Base-by-base conservation (phyloP, 1,140 invertebrate species). In the Camponotus vicinus region DNA sequence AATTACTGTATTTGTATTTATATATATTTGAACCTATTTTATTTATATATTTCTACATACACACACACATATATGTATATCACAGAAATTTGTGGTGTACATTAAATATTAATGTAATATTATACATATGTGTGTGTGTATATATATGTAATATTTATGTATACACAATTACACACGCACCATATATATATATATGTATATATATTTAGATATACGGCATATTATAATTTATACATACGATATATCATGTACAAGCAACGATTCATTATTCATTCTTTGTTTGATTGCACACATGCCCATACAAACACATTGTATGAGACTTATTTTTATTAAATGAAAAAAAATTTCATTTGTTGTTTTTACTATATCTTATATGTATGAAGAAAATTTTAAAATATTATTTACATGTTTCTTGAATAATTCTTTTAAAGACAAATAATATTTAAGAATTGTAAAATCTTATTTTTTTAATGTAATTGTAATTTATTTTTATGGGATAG, bases 351-450 rank as follows among this genome's bases (percentile, higher is more conserved):
- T 75, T n/a, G 13, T 73, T 21, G 3, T 57, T 55, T 77, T 40
- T 75, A 75, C 3, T 76, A 67, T 67, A 76, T 15, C 64, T 77
- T 45, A 9, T 64, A 64, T 15, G 45, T 52, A 21, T 21, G 21
- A 3, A 15, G 13, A 64, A 5, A 45, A 77, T 63, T 64, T 77
- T 77, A 40, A 57, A 37, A 55, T 15, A 27, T 27, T 27, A 27
- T 21, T 21, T 21, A 27, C 27, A 27, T 27, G 27, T 27, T 27
- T 27, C 27, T 27, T 27, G 27, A 27, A 27, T 11, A 34, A 7
- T n/a, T 27, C n/a, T 45, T 45, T 9, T 61, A 27, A 64, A 63
- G 7, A 4, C 5, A 77, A 3, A 4, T 4, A 3, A 45, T 63
- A 64, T 77, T 77, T 3, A 42, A 61, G 37, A 40, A 15, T 34